Base-by-base conservation (phyloP, 2,113 vertebrate species). In the Cyprinus carpio region DNA sequence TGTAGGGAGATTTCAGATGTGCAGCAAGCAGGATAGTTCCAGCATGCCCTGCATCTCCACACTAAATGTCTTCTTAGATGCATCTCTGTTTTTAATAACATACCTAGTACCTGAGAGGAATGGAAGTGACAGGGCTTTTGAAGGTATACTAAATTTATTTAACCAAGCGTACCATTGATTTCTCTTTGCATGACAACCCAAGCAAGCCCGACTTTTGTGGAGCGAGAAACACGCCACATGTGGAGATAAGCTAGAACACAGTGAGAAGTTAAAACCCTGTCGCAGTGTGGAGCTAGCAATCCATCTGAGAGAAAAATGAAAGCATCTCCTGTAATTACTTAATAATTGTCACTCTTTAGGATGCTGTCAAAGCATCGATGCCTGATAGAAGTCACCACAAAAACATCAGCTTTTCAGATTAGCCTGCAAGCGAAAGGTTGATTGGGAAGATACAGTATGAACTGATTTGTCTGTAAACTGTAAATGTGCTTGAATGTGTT, bases 341-440 rank as follows among this genome's bases (percentile, higher is more conserved):
- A 64, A 29, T 83, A 82, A 87, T 79, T 79, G 46, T 54, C 67
- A 69, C 29, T 51, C 56, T 31, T 51, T 75, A 84, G 84, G 72
- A 69, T 75, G 75, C 75, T 85, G 67, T 89, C 54, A 54, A 75
- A 76, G 76, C 27, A 86, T 58, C 7, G 25, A 58, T 84, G 77
- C 56, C 80, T 79, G 60, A 34, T 62, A 79, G 75, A 16, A 71
- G 62, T 84, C 58, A 62, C 65, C 49, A 60, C 82, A 82, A 75
- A 86, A 67, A 40, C 60, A 84, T 31, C 12, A 84, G 46, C 49
- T 72, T n/a, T 31, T 87, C 82, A 1, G 62, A 31, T 81, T 81
- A 82, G 84, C 88, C 84, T 81, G 34, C 67, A 71, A 71, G 67
- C 67, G 20, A 40, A 71, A 85, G 86, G 75, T 81, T 83, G 51